phyloP scores from a whole-genome alignment of 2,888 invertebrate genomes.

The Ganaspis brasiliensis region DNA sequence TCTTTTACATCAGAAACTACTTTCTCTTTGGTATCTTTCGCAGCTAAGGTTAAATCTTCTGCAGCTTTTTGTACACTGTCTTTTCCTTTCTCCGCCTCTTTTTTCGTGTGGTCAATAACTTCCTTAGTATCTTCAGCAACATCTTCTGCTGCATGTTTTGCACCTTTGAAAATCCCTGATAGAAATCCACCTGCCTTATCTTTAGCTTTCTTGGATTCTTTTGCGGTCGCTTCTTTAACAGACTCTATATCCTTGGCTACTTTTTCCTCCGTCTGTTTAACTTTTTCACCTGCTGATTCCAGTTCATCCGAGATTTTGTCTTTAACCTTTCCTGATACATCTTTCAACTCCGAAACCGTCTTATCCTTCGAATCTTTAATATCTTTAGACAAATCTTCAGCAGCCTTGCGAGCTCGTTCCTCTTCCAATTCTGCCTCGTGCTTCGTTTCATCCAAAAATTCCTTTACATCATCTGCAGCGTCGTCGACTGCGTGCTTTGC shows the following conservation, averaged over 20 bases:
- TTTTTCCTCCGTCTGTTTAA: slow-evolving; percentile 60
- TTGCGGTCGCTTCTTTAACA: slow-evolving; percentile 55
- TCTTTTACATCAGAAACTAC: slow-evolving; percentile 49
- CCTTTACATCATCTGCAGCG: slow-evolving; percentile 57
- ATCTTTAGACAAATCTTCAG: slow-evolving; percentile 71
- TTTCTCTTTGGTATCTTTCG: slow-evolving; percentile 53
- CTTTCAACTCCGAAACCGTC: slow-evolving; percentile 36
- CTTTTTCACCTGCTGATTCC: slow-evolving; percentile 55
- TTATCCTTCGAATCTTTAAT: slow-evolving; percentile 43
- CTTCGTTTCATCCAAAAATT: slow-evolving; percentile 60
- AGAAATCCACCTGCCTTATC: slow-evolving; percentile 60
- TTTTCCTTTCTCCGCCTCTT: slow-evolving; percentile 63
- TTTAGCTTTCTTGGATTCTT: slow-evolving; percentile 60
- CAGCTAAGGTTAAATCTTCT: slow-evolving; percentile 32
- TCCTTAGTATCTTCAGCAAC: slow-evolving; percentile 65
- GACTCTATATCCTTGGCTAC: slow-evolving; percentile 61
- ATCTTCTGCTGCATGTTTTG: slow-evolving; percentile 68
- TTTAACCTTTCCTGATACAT: slow-evolving; percentile 4
- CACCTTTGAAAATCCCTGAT: slow-evolving; percentile 69
- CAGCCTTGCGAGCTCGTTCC: slow-evolving; percentile 56
- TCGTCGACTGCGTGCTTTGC: slow-evolving; percentile 64
- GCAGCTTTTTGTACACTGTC: slow-evolving; percentile 55
- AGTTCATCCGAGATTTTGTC: slow-evolving; percentile 48
- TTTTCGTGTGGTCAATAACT: slow-evolving; percentile 67
- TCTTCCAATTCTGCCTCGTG: slow-evolving; percentile 47